Percentiles rank a stretch among this genome's conserved stretches.
phyloP scores from a whole-genome alignment of 2,113 vertebrate species.

The Murina feae region DNA sequence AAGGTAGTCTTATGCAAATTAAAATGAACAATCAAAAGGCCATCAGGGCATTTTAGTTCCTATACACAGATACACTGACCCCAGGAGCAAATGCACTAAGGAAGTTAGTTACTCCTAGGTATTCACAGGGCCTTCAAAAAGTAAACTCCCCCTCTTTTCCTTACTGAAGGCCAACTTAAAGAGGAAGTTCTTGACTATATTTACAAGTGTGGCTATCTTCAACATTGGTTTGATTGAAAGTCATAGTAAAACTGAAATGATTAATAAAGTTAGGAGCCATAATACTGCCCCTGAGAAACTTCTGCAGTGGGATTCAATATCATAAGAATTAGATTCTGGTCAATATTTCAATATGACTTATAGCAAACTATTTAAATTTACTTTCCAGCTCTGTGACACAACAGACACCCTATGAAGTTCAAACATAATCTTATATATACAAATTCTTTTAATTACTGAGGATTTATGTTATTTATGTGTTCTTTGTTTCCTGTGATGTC shows the following conservation, averaged over 20 bases:
- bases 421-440: background rate
- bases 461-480: background rate
- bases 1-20: background rate
- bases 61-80: background rate
- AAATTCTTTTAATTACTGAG: background rate
- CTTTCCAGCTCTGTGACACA: background rate
- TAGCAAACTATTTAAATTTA: background rate
- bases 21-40: background rate
- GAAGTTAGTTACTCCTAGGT: background rate
- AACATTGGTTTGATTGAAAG: background rate
- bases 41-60: background rate
- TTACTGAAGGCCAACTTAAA: background rate
- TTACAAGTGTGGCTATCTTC: background rate
- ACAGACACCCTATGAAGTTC: background rate
- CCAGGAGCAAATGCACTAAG: rapidly evolving
- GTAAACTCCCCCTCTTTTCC: background rate
- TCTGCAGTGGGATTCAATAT: background rate
- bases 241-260: background rate
- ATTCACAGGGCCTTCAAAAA: background rate
- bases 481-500: background rate
- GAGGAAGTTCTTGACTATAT: background rate
- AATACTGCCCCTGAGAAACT: background rate
- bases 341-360: background rate
- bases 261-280: background rate
- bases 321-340: background rate